Evolutionary conservation across 2,797 vertebrate species (phyloP).

Genomic region (Danio aesculapii): DNA sequence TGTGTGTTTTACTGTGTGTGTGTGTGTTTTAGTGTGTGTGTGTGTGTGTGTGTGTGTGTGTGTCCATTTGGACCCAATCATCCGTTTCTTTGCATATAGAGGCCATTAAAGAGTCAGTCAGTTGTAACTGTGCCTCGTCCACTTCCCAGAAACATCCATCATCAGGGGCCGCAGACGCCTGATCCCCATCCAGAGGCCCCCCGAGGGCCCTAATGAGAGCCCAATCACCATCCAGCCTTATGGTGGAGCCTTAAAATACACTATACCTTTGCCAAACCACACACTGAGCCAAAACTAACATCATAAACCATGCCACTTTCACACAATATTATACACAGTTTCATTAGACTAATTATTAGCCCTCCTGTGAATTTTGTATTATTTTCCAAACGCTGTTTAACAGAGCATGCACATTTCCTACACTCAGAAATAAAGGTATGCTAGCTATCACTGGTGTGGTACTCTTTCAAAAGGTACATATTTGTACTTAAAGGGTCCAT

Average conservation of each 20-base stretch:
- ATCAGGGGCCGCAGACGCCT: constrained; percentile 68
- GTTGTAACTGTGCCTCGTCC: constrained; percentile 80
- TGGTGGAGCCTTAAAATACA: constrained; percentile 76
- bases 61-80: constrained; percentile 61
- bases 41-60: constrained; percentile 48
- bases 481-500: too few relatives aligned
- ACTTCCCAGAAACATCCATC: constrained; percentile 85
- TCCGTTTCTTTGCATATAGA: constrained; percentile 71
- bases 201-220: constrained; percentile 79
- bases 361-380: too few relatives aligned
- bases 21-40: constrained; percentile 40
- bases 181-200: constrained; percentile 45
- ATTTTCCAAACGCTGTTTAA: too few relatives aligned
- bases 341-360: too few relatives aligned
- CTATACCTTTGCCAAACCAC: constrained; percentile 59
- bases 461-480: too few relatives aligned
- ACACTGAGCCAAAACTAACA: constrained; percentile 73
- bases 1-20: too few relatives aligned
- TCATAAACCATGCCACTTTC: background rate
- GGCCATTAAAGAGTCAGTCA: constrained; percentile 74
- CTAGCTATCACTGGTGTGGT: too few relatives aligned
- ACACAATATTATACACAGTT: too few relatives aligned
- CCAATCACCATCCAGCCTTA: constrained; percentile 77
- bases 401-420: too few relatives aligned
- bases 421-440: too few relatives aligned